phyloP scores from a whole-genome alignment of 64 coral and sea anemone genomes.

The Porites australiensis region DNA sequence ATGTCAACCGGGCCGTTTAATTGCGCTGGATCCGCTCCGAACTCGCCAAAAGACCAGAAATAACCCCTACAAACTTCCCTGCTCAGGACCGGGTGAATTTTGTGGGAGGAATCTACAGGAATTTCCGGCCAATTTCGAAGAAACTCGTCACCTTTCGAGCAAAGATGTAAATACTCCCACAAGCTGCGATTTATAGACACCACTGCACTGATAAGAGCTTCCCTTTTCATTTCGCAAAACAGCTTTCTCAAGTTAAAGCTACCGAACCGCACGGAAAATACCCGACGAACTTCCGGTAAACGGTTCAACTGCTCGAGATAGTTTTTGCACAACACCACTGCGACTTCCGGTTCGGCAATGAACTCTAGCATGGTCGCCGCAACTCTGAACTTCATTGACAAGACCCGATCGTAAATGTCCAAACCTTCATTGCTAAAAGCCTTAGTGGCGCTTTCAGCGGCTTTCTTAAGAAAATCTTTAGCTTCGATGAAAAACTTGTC shows the following conservation, averaged over 20 bases:
- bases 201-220: slow-evolving; percentile 59
- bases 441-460: slow-evolving; percentile 45
- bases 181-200: slow-evolving; percentile 67
- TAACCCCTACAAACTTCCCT: slow-evolving; percentile 63
- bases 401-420: slow-evolving; percentile 62
- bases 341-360: slow-evolving; percentile 68
- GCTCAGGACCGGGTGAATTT: slow-evolving; percentile 79
- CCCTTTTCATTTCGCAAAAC: slow-evolving; percentile 75
- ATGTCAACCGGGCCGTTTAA: slow-evolving; percentile 67
- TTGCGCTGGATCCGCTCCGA: slow-evolving; percentile 28
- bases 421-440: slow-evolving; percentile 83
- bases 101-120: slow-evolving; percentile 36
- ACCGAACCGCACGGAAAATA: slow-evolving; percentile 69
- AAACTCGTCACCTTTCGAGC: slow-evolving; percentile 61
- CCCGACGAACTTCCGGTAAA: slow-evolving; percentile 57
- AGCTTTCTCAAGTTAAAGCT: slow-evolving; percentile 46
- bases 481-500: slow-evolving; percentile 55
- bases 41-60: slow-evolving; percentile 67
- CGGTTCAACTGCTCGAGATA: slow-evolving; percentile 76
- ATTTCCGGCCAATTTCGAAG: slow-evolving; percentile 75
- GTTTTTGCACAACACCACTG: slow-evolving; percentile 62
- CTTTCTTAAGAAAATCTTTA: slow-evolving; percentile 67
- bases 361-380: slow-evolving; percentile 75
- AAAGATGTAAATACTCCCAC: slow-evolving; percentile 73
- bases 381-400: slow-evolving; percentile 83